phyloP scores from a whole-genome alignment of 2,113 vertebrate genomes.

The Conger conger region DNA sequence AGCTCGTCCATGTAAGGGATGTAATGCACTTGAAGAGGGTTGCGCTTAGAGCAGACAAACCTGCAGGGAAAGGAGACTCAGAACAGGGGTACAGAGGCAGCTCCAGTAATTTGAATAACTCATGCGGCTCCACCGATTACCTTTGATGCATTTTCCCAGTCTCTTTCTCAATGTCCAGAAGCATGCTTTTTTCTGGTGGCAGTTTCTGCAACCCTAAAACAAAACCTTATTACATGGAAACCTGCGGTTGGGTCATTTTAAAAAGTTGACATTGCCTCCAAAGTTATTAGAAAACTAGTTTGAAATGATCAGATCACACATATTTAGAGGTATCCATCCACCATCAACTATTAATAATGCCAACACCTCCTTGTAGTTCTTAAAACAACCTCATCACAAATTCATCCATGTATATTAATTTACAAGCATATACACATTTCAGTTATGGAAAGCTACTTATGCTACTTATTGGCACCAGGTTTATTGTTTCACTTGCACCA shows the following conservation, averaged over 20 bases:
- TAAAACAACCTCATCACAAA: no score
- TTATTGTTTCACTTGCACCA: not conserved
- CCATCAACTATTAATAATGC: no score
- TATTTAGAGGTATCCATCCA: no score
- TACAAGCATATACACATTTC: not conserved
- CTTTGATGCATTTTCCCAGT: constrained; percentile 63
- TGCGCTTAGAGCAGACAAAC: constrained; percentile 32
- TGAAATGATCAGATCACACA: no score
- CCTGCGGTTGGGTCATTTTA: constrained; percentile 28
- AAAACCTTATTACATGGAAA: constrained; percentile 20
- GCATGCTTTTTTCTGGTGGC: constrained; percentile 61
- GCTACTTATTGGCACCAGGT: not conserved
- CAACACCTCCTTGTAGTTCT: no score
- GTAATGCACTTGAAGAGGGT: constrained; percentile 67
- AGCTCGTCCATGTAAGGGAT: constrained; percentile 78
- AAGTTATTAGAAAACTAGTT: no score
- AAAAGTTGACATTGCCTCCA: no score
- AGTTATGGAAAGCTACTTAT: not conserved
- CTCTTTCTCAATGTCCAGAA: constrained; percentile 65
- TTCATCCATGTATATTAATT: no score
- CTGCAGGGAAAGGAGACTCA: constrained; percentile 37
- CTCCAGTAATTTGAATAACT: not conserved
- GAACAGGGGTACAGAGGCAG: constrained; percentile 1
- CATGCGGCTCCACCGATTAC: constrained; percentile 32
- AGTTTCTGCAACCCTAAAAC: constrained; percentile 56